Evolutionary conservation across 2,888 invertebrate genomes (phyloP), one percentile per base, ranked within the genome.

Genomic region (Strigamia transsilvanica): DNA sequence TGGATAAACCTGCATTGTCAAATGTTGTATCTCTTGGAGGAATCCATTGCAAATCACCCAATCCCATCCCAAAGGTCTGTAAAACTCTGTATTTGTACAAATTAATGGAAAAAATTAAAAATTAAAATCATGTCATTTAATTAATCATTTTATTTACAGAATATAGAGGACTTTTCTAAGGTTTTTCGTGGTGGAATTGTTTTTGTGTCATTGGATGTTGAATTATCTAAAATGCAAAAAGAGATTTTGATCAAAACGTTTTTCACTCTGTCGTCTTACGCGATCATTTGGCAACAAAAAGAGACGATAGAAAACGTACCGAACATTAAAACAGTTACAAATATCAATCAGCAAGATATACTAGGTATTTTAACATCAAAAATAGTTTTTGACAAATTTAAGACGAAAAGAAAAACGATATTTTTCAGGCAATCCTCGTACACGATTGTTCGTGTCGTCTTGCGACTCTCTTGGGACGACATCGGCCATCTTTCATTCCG

Each of bases 371-470:
- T 27, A 51, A 66, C 23, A 3, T 27, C 27, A 27, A 27, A n/a
- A 27, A 27, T 21, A 7, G 21, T 12, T 18, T 18, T 2, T 3
- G 27, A 23, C 4, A 66, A 66, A 12, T 66, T 66, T 46, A 46
- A 46, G 0, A 7, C 23, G 1, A 66, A 18, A 21, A 61, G 5
- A 66, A 0, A 66, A 23, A 66, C n/a, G n/a, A n/a, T 23, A 21
- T 3, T 18, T 21, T 82, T 51, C 38, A 83, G 83, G 83, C 10
- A 82, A 82, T 56, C 77, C 66, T 32, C 46, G 82, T 27, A 82
- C 82, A 12, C 42, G 82, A 13, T 27, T 83, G 21, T 61, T 80
- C 21, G 42, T 83, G 9, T 73, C 34, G 6, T 78, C 82, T 21
- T 83, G 83, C 32, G 83, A 83, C 42, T 42, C 23, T 6, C 18